Evolutionary conservation across 2,888 invertebrate genomes (phyloP).

Genomic region (Neelides folsomi): DNA sequence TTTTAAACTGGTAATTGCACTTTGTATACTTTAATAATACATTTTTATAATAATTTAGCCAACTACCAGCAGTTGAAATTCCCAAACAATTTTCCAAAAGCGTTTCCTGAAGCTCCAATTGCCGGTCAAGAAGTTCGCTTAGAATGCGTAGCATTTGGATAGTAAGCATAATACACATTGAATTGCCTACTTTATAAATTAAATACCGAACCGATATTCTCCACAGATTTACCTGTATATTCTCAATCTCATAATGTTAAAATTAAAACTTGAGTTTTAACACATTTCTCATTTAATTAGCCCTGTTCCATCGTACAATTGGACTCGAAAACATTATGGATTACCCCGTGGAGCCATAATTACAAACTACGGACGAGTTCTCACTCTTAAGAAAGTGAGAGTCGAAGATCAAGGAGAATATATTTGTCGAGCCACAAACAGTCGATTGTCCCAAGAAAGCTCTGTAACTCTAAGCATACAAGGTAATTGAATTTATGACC

Average conservation of each 20-base stretch:
- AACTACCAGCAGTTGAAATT: constrained; percentile 83
- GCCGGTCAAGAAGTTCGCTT: constrained; percentile 79
- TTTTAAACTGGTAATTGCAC: not conserved
- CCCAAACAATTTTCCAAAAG: constrained; percentile 87
- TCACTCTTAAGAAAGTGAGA: constrained; percentile 70
- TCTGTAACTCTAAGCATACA: constrained; percentile 71
- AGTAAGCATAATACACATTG: constrained; percentile 44
- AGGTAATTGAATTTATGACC: constrained; percentile 39
- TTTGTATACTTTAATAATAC: not conserved
- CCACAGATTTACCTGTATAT: not conserved
- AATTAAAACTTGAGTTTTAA: constrained; percentile 1
- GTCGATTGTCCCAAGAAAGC: constrained; percentile 57
- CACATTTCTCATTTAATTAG: constrained; percentile 36
- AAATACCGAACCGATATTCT: not conserved
- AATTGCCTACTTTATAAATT: not conserved
- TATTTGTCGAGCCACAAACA: constrained; percentile 69
- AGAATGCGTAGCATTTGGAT: constrained; percentile 92
- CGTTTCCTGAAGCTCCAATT: constrained; percentile 82
- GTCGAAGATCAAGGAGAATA: constrained; percentile 92
- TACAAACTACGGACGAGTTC: constrained; percentile 67
- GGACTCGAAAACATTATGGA: constrained; percentile 62
- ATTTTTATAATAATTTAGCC: constrained; percentile 41
- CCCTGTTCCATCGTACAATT: constrained; percentile 83
- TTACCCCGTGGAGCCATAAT: constrained; percentile 61
- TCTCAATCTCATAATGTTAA: constrained; percentile 1